These are phyloP conservation scores for Chamaea fasciata DNA, from an alignment of 2,113 vertebrate species.

Conservation along the genomic window DNA sequence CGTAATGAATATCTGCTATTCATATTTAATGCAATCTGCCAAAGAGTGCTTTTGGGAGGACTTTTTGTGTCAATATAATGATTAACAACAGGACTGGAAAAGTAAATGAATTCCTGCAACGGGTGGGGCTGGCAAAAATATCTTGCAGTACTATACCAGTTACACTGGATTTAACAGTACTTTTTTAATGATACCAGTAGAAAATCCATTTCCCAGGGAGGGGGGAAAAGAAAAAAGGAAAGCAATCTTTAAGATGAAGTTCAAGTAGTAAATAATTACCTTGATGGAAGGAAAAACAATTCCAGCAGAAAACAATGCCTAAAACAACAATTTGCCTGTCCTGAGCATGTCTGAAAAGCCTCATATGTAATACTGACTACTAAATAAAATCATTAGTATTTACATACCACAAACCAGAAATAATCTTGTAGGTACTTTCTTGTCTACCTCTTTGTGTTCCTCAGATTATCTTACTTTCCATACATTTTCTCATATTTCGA, in stretches of 20 bases:
- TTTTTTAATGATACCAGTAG: background rate
- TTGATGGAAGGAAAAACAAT: background rate
- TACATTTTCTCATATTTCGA: background rate
- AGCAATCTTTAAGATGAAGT: background rate
- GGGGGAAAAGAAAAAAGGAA: background rate
- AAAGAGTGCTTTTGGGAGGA: constrained; percentile 62
- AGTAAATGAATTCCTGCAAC: constrained; percentile 58
- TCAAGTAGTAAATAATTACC: constrained; percentile 6
- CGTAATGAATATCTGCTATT: constrained; percentile 65
- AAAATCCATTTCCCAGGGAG: background rate
- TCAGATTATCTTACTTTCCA: background rate
- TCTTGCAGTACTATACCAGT: constrained; percentile 18
- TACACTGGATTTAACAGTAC: constrained; percentile 17
- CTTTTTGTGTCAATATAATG: constrained; percentile 65
- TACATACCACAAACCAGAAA: background rate
- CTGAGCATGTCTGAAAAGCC: background rate
- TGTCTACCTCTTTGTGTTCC: background rate
- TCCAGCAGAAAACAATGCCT: background rate
- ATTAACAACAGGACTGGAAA: constrained; percentile 62
- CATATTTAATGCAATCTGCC: constrained; percentile 66
- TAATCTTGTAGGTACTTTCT: background rate
- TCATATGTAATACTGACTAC: background rate
- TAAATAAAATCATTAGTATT: background rate
- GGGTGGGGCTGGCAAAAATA: constrained; percentile 57
- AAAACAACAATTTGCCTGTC: background rate